A percentile compares a stretch with the other conserved stretches of the same genome.
These are phyloP conservation scores for Athalia cordata DNA, from an alignment of 2,888 invertebrate genomes.

Conservation along the genomic window DNA sequence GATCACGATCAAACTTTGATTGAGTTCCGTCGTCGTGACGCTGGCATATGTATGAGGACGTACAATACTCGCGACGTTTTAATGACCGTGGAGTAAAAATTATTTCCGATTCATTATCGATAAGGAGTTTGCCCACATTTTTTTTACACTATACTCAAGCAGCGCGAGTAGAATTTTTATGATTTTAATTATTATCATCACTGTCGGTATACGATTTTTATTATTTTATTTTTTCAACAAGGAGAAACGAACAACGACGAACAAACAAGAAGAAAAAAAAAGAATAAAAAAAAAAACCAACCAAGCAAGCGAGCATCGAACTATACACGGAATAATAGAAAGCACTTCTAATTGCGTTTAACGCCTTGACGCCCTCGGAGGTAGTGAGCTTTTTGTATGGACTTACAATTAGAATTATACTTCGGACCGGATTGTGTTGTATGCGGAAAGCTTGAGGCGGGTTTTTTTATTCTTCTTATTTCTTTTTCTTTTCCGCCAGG, in stretches of 20 bases:
- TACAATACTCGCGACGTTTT: neutral
- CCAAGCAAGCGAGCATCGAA: neutral
- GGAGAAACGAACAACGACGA: neutral
- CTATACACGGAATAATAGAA: neutral
- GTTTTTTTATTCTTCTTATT: too few species aligned
- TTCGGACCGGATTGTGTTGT: constrained; percentile 2
- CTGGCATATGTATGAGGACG: too few species aligned
- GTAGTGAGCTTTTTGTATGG: constrained; percentile 20
- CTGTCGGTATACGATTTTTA: neutral
- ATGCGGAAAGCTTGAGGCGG: neutral
- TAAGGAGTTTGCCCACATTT: too few species aligned
- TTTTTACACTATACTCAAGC: too few species aligned
- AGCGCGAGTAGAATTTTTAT: neutral
- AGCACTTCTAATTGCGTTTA: constrained; percentile 26
- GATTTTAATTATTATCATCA: too few species aligned
- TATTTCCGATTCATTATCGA: too few species aligned
- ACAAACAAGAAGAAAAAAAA: neutral
- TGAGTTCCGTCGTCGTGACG: constrained; percentile 7
- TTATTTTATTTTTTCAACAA: neutral
- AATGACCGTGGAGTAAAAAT: too few species aligned
- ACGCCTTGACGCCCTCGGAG: constrained; percentile 24
- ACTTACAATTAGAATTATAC: constrained; percentile 12
- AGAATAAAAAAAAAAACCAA: neutral
- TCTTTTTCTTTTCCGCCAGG: constrained; percentile 2
- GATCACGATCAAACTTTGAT: constrained; percentile 10